Conservation (phyloP, 2,888 invertebrate species). For the Heteromurus nitidus region DNA sequence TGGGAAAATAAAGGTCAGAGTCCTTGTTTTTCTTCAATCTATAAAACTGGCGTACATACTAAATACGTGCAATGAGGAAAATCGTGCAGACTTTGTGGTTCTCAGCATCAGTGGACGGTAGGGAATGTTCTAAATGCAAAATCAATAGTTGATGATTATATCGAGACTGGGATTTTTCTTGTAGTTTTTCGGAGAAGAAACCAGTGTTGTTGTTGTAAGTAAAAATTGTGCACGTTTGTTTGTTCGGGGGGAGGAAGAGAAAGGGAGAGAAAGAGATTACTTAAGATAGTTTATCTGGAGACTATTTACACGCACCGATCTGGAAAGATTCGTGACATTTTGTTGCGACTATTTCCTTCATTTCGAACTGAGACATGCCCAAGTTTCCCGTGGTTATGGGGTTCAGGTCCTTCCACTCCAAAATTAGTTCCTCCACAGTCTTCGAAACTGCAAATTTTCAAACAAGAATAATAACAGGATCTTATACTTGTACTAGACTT, state of each 20-base stretch:
- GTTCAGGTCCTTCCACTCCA: slow-evolving; percentile 76
- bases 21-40: background rate
- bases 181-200: background rate
- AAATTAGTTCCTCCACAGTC: slow-evolving; percentile 76
- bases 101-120: background rate
- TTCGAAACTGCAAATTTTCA: slow-evolving; percentile 75
- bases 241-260: too few species aligned
- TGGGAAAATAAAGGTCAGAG: background rate
- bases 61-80: slow-evolving; percentile 10
- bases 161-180: background rate
- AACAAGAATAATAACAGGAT: too few species aligned
- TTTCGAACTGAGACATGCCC: slow-evolving; percentile 77
- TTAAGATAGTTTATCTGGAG: slow-evolving; percentile 10
- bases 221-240: background rate
- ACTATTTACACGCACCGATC: slow-evolving; percentile 75
- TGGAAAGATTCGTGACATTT: slow-evolving; percentile 77
- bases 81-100: background rate
- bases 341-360: slow-evolving; percentile 75
- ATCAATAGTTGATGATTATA: slow-evolving; percentile 24
- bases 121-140: slow-evolving; percentile 37
- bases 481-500: too few species aligned
- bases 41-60: slow-evolving; percentile 18
- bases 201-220: background rate
- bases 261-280: background rate
- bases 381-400: slow-evolving; percentile 77